Base-by-base conservation (phyloP, 2,113 vertebrate genomes). In the Phyllopteryx taeniolatus region DNA sequence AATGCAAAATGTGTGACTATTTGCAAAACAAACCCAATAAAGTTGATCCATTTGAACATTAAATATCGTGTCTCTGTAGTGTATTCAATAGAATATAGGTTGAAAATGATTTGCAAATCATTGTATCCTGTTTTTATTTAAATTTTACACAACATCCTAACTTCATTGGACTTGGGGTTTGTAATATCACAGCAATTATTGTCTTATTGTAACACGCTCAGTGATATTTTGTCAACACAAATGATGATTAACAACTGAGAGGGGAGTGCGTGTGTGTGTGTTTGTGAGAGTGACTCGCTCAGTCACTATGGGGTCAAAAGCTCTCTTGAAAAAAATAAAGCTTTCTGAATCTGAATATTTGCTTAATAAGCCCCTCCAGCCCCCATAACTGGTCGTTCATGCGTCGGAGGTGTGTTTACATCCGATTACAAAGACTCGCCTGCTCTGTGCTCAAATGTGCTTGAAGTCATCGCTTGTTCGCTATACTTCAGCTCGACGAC, bases 391-490 rank as follows among this genome's bases (percentile, higher is more conserved):
- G 81, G 42, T 72, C 72, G 84, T 76, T 84, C 80, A 83, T 47
- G 51, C 82, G 87, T 88, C 54, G 83, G 84, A 87, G 19, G 10
- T 1, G 33, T 83, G 80, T 91, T 92, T 90, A 88, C 87, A 91
- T 87, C 85, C 80, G 82, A 90, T 83, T 87, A 83, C 89, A 73
- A 70, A 70, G 75, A 75, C 72, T 77, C 67, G 76, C 47, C 72
- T 65, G 62, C 78, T 87, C 83, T 87, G 83, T 88, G 81, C 77
- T 80, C 86, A 79, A 84, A 84, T 85, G 84, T 78, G 81, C 79
- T 87, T 90, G 87, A 91, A 92, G 88, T 92, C 87, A 68, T 73
- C 56, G 79, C 87, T 82, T 87, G 87, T 91, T 91, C 88, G 79
- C 84, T 72, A 39, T 39, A 80, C 76, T 72, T 65, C 80, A 63